Base-by-base conservation (phyloP, 2,113 vertebrate species). In the Aphelocoma coerulescens region DNA sequence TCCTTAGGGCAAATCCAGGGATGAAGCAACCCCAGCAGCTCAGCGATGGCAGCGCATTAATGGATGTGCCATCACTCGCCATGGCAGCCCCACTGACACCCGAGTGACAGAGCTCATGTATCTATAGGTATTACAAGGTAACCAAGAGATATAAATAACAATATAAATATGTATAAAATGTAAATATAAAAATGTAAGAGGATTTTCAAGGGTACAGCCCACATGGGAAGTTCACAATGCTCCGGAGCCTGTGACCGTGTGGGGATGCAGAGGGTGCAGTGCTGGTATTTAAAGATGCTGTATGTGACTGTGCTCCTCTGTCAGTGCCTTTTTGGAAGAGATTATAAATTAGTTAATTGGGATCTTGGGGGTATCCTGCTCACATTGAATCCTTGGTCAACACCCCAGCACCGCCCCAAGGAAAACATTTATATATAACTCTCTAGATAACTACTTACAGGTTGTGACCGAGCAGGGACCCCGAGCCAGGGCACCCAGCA, bases 201-300 rank as follows among this genome's bases (percentile, higher is more conserved):
- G 48, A 77, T 41, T 84, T 69, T 90, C 57, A 84, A 81, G 1
- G 17, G 37, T 6, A 41, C 23, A 72, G 14, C 13, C 35, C 46
- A 24, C 27, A 11, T 0, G 9, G 52, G 48, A 59, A 55, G 15
- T 9, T 55, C 55, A 78, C 63, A 69, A 20, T 8, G 28, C 43
- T 87, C 44, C 0, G 0, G 35, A 52, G 43, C 7, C n/a, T 2
- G 1, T 30, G 72, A 69, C 49, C 0, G 0, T 9, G 15, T 4
- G 3, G 33, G 48, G 61, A 81, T 12, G 46, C 75, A 43, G 39
- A 46, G 48, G 44, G 44, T 19, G 21, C 32, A 62, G 23, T 3
- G 2, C 2, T 27, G 33, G 37, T 5, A n/a, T 37, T n/a, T 41
- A 59, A 73, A 81, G 76, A 49, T 1, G 22, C 30, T 22, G 13